Conservation (phyloP, 2,888 invertebrate genomes). For the Drosophila mettleri region DNA sequence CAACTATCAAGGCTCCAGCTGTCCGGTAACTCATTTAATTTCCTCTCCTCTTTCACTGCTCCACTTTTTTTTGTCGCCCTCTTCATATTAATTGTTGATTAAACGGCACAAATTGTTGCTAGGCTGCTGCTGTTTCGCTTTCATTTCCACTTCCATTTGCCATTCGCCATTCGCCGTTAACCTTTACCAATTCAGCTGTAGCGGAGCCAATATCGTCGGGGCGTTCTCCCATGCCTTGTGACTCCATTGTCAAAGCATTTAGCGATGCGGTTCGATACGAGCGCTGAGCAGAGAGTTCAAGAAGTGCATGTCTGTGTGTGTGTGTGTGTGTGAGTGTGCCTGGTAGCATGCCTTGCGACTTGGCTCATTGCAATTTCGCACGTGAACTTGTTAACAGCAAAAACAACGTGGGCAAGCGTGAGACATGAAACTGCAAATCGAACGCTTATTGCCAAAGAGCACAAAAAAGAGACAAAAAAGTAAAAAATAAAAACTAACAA, state of each 20-base stretch:
- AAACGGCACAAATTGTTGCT: conserved; percentile 57
- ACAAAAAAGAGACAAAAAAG: conserved; percentile 8
- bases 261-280: conserved; percentile 20
- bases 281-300: conserved; percentile 13
- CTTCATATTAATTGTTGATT: conserved; percentile 62
- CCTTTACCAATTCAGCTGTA: conserved; percentile 12
- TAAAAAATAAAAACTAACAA: neutral
- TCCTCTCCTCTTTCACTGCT: neutral
- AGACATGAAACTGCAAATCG: conserved; percentile 71
- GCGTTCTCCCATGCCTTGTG: neutral
- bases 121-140: neutral
- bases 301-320: too few species aligned
- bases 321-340: neutral
- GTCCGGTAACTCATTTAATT: neutral
- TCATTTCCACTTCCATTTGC: conserved; percentile 9
- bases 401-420: conserved; percentile 35
- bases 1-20: conserved; percentile 15
- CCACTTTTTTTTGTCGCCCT: neutral
- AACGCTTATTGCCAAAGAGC: conserved; percentile 59
- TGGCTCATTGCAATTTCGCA: conserved; percentile 67
- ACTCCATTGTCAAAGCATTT: conserved; percentile 38
- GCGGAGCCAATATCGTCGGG: conserved; percentile 21
- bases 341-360: conserved; percentile 28
- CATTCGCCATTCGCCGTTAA: neutral
- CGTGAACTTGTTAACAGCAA: conserved; percentile 69